These are phyloP conservation scores for Sebastes nivosus DNA, from an alignment of 2,797 vertebrate species.

Conservation along the genomic window DNA sequence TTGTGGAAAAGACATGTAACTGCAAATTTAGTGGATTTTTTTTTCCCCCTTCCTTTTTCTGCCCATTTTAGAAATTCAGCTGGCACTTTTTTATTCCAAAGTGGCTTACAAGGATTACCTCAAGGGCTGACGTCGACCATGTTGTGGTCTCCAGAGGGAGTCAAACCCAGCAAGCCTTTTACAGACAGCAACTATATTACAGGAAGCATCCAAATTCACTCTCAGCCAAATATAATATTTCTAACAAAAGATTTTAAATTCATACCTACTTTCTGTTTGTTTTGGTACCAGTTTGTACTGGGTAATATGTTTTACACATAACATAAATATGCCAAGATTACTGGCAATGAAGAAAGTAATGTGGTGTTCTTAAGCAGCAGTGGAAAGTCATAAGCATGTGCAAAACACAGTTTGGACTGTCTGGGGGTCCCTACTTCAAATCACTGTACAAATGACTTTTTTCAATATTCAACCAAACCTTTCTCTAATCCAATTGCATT, in stretches of 20 bases:
- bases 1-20: constrained; percentile 24
- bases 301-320: background rate
- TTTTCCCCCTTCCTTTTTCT: background rate
- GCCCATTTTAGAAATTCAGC: constrained; percentile 9
- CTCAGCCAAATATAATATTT: background rate
- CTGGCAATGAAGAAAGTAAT: background rate
- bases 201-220: background rate
- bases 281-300: background rate
- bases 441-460: background rate
- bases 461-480: background rate
- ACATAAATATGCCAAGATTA: background rate
- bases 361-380: background rate
- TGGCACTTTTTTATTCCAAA: constrained; percentile 1
- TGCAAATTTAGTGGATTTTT: constrained; percentile 6
- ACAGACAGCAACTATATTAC: background rate
- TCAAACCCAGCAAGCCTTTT: background rate
- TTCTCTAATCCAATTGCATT: background rate
- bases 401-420: background rate
- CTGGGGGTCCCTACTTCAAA: background rate
- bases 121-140: constrained; percentile 19
- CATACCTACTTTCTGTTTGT: background rate
- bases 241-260: background rate
- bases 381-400: background rate
- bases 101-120: constrained; percentile 26
- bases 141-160: constrained; percentile 13